Evolutionary conservation across 2,888 invertebrate species (phyloP).

Genomic region (Pristionchus maxplancki): DNA sequence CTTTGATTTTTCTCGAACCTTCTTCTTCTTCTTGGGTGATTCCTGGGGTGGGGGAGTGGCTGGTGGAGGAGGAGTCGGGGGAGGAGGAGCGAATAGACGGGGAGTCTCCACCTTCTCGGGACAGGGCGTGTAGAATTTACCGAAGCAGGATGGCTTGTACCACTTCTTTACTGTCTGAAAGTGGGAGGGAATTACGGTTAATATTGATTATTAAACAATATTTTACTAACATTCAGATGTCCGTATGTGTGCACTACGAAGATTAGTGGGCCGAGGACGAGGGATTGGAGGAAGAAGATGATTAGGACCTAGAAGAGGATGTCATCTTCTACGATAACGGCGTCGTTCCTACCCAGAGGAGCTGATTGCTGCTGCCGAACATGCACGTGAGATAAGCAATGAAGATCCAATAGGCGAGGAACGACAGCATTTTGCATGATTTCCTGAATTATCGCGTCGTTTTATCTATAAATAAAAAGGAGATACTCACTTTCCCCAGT

Average conservation of each 20-base stretch:
- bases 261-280: conserved; percentile 51
- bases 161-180: conserved; percentile 63
- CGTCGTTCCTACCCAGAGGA: conserved; percentile 19
- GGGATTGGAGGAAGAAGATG: conserved; percentile 49
- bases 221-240: conserved; percentile 23
- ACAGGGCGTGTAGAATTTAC: conserved; percentile 60
- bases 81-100: not conserved
- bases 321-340: not conserved
- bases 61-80: not conserved
- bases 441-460: conserved; percentile 19
- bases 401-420: conserved; percentile 52
- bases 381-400: conserved; percentile 51
- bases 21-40: conserved; percentile 29
- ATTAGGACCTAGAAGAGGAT: conserved; percentile 28
- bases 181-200: not conserved
- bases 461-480: not conserved
- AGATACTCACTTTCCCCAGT: conserved; percentile 48
- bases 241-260: conserved; percentile 49
- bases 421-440: conserved; percentile 52
- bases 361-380: conserved; percentile 50
- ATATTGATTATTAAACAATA: no score
- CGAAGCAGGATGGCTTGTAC: conserved; percentile 57
- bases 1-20: conserved; percentile 20
- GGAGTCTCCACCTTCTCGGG: conserved; percentile 48
- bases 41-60: not conserved